Evolutionary conservation across 2,888 invertebrate genomes (phyloP), one percentile per base, ranked within the genome.

Genomic region (Hemithea aestivaria): DNA sequence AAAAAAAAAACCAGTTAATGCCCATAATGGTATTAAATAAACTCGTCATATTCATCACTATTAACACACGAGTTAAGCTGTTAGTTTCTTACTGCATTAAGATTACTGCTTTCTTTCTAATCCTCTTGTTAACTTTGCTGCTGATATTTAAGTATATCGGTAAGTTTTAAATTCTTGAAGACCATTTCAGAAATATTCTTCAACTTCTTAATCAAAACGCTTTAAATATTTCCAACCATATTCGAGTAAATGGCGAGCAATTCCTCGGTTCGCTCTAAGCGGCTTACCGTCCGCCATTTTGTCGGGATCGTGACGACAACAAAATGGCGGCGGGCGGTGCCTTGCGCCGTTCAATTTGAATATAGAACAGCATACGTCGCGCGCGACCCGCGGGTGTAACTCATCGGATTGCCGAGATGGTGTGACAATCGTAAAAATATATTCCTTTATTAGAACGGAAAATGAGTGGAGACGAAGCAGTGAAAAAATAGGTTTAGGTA

Each of bases 291-390:
- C 48, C 46, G 49, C 51, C 51, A 53, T 53, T 53, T 56, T 41
- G 46, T 40, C 48, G 62, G 41, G 42, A 43, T 33, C 36, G 40
- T 70, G 78, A 76, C 71, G 71, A 77, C 73, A 69, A 76, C 80
- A 83, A 82, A 83, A 84, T 83, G 83, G 82, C 80, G 75, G 62
- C 71, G 69, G 71, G 73, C 73, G 67, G 66, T 66, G 68, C 64
- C 58, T 56, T 65, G 62, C 66, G 68, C 64, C 71, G 75, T 84
- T 80, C 81, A 83, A 84, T 84, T 84, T 84, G 84, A 84, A 84
- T 84, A 84, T 83, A 83, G 80, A 83, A 72, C 81, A 84, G 83
- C 84, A 84, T 84, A 84, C 84, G 84, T 84, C 82, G 75, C 80
- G 70, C 70, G 76, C 73, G 81, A 74, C 73, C 78, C 67, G 61